These are phyloP conservation scores for Lysandra bellargus DNA, from an alignment of 2,888 invertebrate genomes.

Conservation along the genomic window DNA sequence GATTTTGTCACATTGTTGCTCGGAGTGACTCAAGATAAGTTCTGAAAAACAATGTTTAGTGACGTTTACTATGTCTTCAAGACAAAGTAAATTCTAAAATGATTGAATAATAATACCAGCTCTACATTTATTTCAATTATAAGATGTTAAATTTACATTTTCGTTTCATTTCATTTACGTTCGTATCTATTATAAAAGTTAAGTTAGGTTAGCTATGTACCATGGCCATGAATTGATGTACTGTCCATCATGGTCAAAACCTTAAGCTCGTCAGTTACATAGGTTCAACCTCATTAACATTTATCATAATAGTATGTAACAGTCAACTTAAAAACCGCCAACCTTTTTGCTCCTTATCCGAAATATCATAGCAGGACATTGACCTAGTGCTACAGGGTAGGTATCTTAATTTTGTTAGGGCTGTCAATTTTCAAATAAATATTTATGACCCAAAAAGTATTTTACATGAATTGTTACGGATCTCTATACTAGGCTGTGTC, in stretches of 20 bases:
- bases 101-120: too few species aligned
- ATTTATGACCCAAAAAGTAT: neutral
- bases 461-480: neutral
- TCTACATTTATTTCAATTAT: too few species aligned
- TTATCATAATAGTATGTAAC: neutral
- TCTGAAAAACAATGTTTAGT: neutral
- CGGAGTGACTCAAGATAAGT: neutral
- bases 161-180: too few species aligned
- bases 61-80: neutral
- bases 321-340: neutral
- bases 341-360: slow-evolving; percentile 4
- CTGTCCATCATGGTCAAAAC: too few species aligned
- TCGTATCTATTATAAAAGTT: too few species aligned
- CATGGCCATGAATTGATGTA: too few species aligned
- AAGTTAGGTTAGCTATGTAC: too few species aligned
- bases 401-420: neutral
- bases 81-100: neutral
- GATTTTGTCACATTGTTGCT: slow-evolving; percentile 2
- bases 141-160: too few species aligned
- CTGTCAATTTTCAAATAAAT: neutral
- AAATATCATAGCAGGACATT: slow-evolving; percentile 50
- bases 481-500: too few species aligned
- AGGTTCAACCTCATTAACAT: too few species aligned
- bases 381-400: slow-evolving; percentile 48
- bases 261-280: too few species aligned